These are phyloP conservation scores for Rhea pennata DNA, from an alignment of 2,113 vertebrate genomes.

Conservation along the genomic window DNA sequence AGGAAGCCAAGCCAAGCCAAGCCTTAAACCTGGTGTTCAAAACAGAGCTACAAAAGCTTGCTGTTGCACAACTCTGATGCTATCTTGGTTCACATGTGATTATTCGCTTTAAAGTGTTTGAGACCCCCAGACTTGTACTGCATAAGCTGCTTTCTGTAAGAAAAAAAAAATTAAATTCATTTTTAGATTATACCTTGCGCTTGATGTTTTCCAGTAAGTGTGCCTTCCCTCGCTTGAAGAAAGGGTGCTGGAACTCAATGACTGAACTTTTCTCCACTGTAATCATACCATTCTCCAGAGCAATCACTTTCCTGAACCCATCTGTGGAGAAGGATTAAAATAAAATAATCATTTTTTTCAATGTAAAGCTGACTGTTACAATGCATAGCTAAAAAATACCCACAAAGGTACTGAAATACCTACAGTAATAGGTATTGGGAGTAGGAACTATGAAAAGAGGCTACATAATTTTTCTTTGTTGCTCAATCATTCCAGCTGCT, in stretches of 20 bases:
- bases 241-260: constrained; percentile 77
- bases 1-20: not conserved
- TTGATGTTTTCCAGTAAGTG: constrained; percentile 76
- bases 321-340: constrained; percentile 50
- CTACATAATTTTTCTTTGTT: not conserved
- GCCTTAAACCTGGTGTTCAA: not conserved
- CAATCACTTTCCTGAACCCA: constrained; percentile 78
- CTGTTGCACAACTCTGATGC: not conserved
- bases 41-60: not conserved
- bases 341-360: not conserved
- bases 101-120: not conserved
- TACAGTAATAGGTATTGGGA: not conserved
- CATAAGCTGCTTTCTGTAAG: not conserved
- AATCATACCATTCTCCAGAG: constrained; percentile 62
- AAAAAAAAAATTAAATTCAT: not conserved
- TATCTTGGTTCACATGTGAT: not conserved
- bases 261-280: constrained; percentile 44
- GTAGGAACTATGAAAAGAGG: not conserved
- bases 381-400: not conserved
- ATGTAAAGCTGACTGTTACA: not conserved
- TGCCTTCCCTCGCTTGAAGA: constrained; percentile 74
- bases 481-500: not conserved
- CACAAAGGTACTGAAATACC: not conserved
- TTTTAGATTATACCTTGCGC: constrained; percentile 69
- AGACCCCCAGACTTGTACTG: not conserved